Evolutionary conservation across 2,797 vertebrate genomes (phyloP).

Genomic region (Glossophaga mutica): DNA sequence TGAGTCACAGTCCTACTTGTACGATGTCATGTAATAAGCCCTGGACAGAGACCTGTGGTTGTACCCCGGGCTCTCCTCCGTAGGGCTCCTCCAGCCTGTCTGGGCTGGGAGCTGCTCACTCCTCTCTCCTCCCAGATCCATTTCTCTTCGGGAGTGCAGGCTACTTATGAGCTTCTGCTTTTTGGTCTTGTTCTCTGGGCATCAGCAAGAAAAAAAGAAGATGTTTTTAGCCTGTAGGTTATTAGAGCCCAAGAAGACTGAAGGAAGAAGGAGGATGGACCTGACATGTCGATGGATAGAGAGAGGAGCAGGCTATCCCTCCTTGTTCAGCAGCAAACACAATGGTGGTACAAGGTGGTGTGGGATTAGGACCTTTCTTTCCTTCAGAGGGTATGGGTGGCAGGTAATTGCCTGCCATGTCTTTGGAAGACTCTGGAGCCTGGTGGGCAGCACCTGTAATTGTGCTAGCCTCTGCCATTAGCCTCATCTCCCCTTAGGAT

Average conservation of each 20-base stretch:
- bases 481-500: background rate
- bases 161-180: background rate
- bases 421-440: background rate
- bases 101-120: background rate
- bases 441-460: background rate
- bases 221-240: background rate
- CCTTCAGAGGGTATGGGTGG: background rate
- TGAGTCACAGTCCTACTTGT: background rate
- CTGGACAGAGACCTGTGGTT: background rate
- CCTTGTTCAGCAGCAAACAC: background rate
- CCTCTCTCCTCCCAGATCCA: background rate
- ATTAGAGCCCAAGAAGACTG: background rate
- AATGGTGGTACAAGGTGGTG: background rate
- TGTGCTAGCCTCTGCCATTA: background rate
- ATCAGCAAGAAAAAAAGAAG: background rate
- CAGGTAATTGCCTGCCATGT: background rate
- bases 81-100: background rate
- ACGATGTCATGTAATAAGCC: background rate
- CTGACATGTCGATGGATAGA: background rate
- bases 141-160: background rate
- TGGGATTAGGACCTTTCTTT: background rate
- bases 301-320: background rate
- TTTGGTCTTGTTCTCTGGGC: background rate
- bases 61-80: background rate
- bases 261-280: background rate